Evolutionary conservation across 53 echinoderm and acorn worm species (phyloP), one percentile per base, ranked within the genome.

Genomic region (Glandiceps talaboti): DNA sequence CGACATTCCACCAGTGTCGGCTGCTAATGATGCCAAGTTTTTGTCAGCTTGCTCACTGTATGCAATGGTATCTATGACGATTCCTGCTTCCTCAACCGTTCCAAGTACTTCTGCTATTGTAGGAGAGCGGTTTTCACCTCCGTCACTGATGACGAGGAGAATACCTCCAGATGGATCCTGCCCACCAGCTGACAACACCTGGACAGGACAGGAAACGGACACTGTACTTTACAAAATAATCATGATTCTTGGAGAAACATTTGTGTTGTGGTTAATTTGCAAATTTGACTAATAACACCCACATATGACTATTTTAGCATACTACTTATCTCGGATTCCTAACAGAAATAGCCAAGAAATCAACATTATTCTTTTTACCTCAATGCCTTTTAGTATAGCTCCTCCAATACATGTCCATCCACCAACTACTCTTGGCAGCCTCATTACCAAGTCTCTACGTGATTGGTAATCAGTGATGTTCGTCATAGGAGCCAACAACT

Each of bases 21-120:
- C 64, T 20, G 64, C 64, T 1, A 86, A 29, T 26, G 77, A 33
- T 14, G 74, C 75, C 30, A 86, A 73, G 1, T 86, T 33, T 14
- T 74, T 33, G 45, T 86, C 86, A 14, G 86, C 86, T 27, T 77
- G 77, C 0, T 82, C 82, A 32, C 82, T 86, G 79, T 81, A 86
- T 33, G 86, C 92, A 30, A 92, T 80, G 25, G 92, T 89, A 77
- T 91, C 91, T 26, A 91, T 83, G 29, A 91, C 88, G 29, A 89
- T 86, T 0, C 91, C 91, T 25, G 90, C 79, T 74, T 74, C 78
- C 1, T 78, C 80, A 25, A 90, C 82, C 0, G 76, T 82, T 74
- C 79, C 91, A 30, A 82, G 75, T 76, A 91, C 86, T n/a, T 92
- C 87, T 30, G 32, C 31, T 26, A 89, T 86, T 30, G 33, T 79